Evolutionary conservation across 2,888 invertebrate species (phyloP), one percentile per base, ranked within the genome.

Genomic region (Incurvaria masculella): DNA sequence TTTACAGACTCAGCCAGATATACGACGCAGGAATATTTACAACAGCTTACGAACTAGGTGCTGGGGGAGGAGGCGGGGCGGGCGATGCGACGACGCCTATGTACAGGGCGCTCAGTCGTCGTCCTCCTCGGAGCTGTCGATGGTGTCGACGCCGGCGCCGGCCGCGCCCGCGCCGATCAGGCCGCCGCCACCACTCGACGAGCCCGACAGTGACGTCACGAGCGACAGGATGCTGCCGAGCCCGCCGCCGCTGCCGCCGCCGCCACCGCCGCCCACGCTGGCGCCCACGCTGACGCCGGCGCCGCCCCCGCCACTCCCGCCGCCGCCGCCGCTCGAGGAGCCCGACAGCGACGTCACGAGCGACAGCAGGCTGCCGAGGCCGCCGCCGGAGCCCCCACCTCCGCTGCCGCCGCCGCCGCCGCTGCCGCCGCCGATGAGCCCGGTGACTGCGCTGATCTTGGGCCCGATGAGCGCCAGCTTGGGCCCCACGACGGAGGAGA

Each of bases 401-500:
- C 74, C 69, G 45, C 79, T 74, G 21, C 72, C 65, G 21, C 79
- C 59, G 1, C 81, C 72, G 33, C 84, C 82, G 51, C 81, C 74
- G 51, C 82, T 79, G 51, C 83, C 64, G 45, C 84, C 84, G 44
- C 85, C 83, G 51, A 80, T 63, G 47, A 82, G 61, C 1, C 82
- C 80, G 45, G 81, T 71, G 62, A 70, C 68, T 54, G 81, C 65
- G 65, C 84, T 80, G 55, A 88, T 73, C 69, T 86, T 83, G 57
- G 83, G 84, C 38, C 87, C 86, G 42, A 89, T 78, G 17, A 87
- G 72, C 56, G 86, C 85, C 46, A 90, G 78, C 59, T 88, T 86
- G 18, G 87, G 84, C 44, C 87, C 85, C 49, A 90, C 81, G 41
- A 88, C 85, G 53, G 87, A 85, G 0, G 86, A 82, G 55, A 90